phyloP scores from a whole-genome alignment of 2,888 invertebrate species.

The Lasioglossum malachurum region DNA sequence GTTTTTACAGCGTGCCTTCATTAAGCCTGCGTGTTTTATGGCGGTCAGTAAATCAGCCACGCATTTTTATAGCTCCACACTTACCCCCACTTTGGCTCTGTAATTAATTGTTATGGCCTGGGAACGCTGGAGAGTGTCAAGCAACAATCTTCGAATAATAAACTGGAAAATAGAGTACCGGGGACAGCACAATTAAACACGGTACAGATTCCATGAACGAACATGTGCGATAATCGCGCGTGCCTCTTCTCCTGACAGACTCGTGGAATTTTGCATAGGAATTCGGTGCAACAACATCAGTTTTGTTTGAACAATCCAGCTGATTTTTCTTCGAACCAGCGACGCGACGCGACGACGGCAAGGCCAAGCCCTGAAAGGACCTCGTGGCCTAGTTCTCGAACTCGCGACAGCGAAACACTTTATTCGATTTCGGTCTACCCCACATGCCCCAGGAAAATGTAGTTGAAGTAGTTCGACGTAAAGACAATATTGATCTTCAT shows the following conservation, averaged over 20 bases:
- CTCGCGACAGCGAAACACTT: slow-evolving; percentile 55
- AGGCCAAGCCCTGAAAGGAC: slow-evolving; percentile 51
- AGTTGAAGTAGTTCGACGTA: slow-evolving; percentile 17
- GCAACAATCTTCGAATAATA: no score
- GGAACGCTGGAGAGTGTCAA: background rate
- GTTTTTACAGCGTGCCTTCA: slow-evolving; percentile 30
- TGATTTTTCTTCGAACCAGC: no score
- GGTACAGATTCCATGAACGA: no score
- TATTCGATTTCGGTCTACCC: slow-evolving; percentile 52
- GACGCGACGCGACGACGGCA: slow-evolving; percentile 32
- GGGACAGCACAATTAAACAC: no score
- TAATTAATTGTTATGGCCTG: slow-evolving; percentile 35
- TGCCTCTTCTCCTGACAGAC: no score
- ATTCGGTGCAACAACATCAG: no score
- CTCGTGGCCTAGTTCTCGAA: slow-evolving; percentile 53
- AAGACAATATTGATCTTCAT: slow-evolving; percentile 44
- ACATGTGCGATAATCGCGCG: no score
- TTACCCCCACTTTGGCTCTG: slow-evolving; percentile 3
- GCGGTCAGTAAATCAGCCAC: slow-evolving; percentile 26
- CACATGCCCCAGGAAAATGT: slow-evolving; percentile 39
- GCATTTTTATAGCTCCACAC: slow-evolving; percentile 37
- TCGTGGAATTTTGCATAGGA: no score
- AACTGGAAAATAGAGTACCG: no score
- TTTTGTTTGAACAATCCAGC: no score
- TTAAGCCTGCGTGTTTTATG: slow-evolving; percentile 24